Percentiles rank a stretch among this genome's conserved stretches.
These are phyloP conservation scores for Agonopterix heracliana DNA, from an alignment of 2,888 invertebrate species.

Conservation along the genomic window DNA sequence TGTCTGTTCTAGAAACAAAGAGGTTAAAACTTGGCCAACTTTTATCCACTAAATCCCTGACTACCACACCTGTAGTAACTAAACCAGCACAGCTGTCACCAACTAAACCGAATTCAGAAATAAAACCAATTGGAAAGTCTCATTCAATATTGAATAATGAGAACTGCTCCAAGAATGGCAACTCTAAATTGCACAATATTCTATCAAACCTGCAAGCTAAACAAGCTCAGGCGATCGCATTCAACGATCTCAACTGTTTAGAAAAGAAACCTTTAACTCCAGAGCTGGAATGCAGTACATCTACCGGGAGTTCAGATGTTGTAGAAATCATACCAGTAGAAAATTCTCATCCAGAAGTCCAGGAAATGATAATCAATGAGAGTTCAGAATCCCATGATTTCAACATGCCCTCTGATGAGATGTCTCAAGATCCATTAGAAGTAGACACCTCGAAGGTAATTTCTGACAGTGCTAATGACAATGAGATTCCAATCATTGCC, in stretches of 20 bases:
- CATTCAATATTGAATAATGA: slow-evolving; percentile 60
- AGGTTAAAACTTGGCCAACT: slow-evolving; percentile 64
- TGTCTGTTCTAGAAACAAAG: slow-evolving; percentile 54
- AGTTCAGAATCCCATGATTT: slow-evolving; percentile 62
- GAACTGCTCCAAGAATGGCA: slow-evolving; percentile 70
- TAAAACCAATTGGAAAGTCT: slow-evolving; percentile 40
- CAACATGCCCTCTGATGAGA: slow-evolving; percentile 45
- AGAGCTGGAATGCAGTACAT: slow-evolving; percentile 53
- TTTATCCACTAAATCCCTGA: slow-evolving; percentile 55
- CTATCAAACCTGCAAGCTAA: slow-evolving; percentile 64
- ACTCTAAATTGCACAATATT: slow-evolving; percentile 68
- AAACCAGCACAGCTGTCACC: slow-evolving; percentile 41
- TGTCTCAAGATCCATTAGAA: slow-evolving; percentile 66
- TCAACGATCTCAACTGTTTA: slow-evolving; percentile 44
- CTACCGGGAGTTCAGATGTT: slow-evolving; percentile 51
- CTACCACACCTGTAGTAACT: slow-evolving; percentile 47
- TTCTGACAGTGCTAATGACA: slow-evolving; percentile 18
- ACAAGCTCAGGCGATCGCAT: slow-evolving; percentile 50
- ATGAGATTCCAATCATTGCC: slow-evolving; percentile 28
- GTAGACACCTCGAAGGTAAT: slow-evolving; percentile 37
- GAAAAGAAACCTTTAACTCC: slow-evolving; percentile 41
- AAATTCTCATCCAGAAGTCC: slow-evolving; percentile 47
- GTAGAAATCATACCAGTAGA: slow-evolving; percentile 42
- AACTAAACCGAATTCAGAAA: slow-evolving; percentile 36
- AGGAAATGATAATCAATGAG: slow-evolving; percentile 65